Conservation (phyloP, 1,140 invertebrate species). For the Cotesia vestalis region DNA sequence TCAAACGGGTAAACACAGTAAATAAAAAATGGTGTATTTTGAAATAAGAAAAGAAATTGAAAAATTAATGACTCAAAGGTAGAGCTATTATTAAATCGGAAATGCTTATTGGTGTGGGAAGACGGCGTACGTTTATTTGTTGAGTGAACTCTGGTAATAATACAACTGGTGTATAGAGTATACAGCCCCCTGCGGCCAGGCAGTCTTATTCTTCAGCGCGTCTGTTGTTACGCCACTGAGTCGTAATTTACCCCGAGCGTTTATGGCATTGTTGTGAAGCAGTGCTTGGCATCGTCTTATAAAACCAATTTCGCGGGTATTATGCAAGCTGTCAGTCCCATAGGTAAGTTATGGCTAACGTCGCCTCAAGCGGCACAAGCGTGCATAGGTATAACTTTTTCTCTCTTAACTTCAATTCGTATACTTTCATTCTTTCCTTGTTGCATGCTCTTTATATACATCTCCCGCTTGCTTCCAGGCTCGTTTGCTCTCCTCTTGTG, state of each 20-base stretch:
- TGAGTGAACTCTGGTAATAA: not conserved
- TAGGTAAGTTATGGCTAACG: conserved; percentile 60
- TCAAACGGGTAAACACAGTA: too few species aligned
- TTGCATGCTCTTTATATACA: conserved; percentile 17
- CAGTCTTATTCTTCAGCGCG: conserved; percentile 31
- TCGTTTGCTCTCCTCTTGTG: conserved; percentile 3
- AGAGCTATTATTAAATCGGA: conserved; percentile 7
- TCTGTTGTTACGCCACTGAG: conserved; percentile 52
- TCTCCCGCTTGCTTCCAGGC: conserved; percentile 12
- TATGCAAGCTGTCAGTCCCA: conserved; percentile 65
- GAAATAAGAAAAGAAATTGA: too few species aligned
- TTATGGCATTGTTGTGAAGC: conserved; percentile 64
- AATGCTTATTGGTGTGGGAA: conserved; percentile 5
- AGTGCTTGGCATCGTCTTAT: conserved; percentile 62
- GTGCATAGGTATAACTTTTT: conserved; percentile 48
- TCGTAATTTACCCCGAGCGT: conserved; percentile 62
- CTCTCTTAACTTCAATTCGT: conserved; percentile 2
- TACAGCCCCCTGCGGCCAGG: conserved; percentile 10
- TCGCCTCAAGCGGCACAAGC: conserved; percentile 55
- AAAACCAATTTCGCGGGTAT: conserved; percentile 66
- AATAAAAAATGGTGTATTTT: too few species aligned
- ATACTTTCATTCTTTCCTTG: conserved; percentile 20
- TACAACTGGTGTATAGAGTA: conserved; percentile 8
- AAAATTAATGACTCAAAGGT: not conserved
- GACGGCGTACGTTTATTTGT: not conserved